Conservation (phyloP, 2,113 vertebrate genomes). For the Crotophaga sulcirostris region DNA sequence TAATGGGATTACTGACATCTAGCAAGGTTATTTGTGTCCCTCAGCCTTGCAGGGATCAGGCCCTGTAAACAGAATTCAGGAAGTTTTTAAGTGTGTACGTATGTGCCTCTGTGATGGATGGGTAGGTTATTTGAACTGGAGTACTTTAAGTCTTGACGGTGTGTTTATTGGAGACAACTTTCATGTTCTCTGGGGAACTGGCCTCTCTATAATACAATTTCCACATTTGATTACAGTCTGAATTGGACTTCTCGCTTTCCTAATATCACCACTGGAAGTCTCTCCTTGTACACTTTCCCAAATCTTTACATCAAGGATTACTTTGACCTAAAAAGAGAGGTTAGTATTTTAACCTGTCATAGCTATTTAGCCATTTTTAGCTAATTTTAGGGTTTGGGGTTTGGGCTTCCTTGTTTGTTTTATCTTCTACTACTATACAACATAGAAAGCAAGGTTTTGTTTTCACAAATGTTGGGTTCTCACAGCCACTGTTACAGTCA, state of each 20-base stretch:
- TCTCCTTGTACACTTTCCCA: background rate
- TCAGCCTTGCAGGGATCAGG: background rate
- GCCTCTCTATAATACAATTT: background rate
- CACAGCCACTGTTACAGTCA: background rate
- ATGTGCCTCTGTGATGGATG: background rate
- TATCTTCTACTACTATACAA: background rate
- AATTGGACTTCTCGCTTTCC: background rate
- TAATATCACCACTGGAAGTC: background rate
- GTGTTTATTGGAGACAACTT: background rate
- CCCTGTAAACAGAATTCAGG: background rate
- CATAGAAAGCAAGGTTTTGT: background rate
- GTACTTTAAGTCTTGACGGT: slow-evolving; percentile 3
- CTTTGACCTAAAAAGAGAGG: background rate
- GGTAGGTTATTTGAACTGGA: slow-evolving; percentile 14
- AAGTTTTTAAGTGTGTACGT: background rate
- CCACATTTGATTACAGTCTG: background rate
- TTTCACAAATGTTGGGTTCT: background rate
- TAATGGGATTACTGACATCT: slow-evolving; percentile 19
- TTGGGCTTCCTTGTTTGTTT: background rate
- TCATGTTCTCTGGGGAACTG: slow-evolving; percentile 10
- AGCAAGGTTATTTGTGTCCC: background rate
- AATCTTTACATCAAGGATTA: background rate
- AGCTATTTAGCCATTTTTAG: background rate
- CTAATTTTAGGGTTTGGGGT: background rate
- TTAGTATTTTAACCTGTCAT: background rate